Evolutionary conservation across 2,113 vertebrate genomes (phyloP), one percentile per base, ranked within the genome.

Genomic region (Nycticryphes semicollaris): DNA sequence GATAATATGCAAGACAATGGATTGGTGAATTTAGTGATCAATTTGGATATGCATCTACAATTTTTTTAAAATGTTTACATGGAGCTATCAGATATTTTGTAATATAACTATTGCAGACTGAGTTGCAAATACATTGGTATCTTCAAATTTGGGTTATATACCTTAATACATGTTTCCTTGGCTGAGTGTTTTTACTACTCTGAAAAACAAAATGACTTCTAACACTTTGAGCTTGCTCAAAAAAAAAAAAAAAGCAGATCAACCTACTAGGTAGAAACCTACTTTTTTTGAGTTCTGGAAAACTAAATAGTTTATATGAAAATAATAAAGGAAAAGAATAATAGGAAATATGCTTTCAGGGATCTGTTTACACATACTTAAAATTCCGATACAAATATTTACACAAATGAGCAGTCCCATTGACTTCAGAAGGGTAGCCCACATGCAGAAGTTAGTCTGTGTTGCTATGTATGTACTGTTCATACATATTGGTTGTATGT

Each of bases 1-100:
- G 97, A 95, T 66, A 87, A 69, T 60, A 56, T 15, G 2, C 80
- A 90, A 92, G 56, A 94, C n/a, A 66, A 66, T 37, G 87, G 76
- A 82, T 21, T 45, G 56, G 41, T 19, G 39, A 27, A 69, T 87
- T 92, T 81, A 72, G n/a, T 43, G 48, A 59, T 86, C 62, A 75
- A 69, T 56, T 93, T 80, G 53, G 39, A 79, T 81, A 84, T 81
- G 50, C 53, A 85, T 72, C 37, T 82, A 75, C 45, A 60, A 19
- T 24, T 28, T n/a, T 75, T 47, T 74, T 94, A 66, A 66, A 73
- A 77, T 3, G 6, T 80, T 83, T 80, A 31, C 51, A 79, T 64
- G 68, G 23, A 81, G 33, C 51, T 93, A 81, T 22, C 33, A 77
- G 62, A 63, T 78, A 84, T 84, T 78, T 90, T 33, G 56, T 12